phyloP scores from a whole-genome alignment of 2,888 invertebrate species.

The Brenthis daphne region DNA sequence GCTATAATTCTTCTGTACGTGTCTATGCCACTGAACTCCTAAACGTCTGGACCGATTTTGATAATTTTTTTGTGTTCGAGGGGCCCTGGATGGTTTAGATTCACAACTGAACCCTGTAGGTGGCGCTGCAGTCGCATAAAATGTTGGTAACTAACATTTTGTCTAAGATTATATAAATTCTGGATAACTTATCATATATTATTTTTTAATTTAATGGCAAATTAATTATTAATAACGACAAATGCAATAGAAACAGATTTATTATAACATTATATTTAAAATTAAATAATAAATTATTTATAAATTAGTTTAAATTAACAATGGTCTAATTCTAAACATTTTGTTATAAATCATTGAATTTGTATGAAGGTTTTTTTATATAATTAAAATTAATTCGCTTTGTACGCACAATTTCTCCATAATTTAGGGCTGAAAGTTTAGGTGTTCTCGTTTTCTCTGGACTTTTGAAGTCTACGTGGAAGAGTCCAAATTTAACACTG shows the following conservation, averaged over 20 bases:
- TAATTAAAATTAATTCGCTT: constrained; percentile 65
- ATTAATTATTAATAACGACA: too few relatives aligned
- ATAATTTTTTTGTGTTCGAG: too few relatives aligned
- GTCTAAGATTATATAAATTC: background rate
- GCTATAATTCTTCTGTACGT: too few relatives aligned
- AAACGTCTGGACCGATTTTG: too few relatives aligned
- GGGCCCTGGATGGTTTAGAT: too few relatives aligned
- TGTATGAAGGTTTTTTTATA: constrained; percentile 46
- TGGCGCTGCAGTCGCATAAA: too few relatives aligned
- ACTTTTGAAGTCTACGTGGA: constrained; percentile 70
- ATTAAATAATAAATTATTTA: constrained; percentile 16
- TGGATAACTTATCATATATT: too few relatives aligned
- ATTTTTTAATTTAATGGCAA: too few relatives aligned
- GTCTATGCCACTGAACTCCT: too few relatives aligned
- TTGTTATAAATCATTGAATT: constrained; percentile 44
- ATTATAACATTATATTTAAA: constrained; percentile 5
- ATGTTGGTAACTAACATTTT: background rate
- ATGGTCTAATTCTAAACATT: background rate
- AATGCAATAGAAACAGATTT: background rate
- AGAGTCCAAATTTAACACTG: constrained; percentile 75
- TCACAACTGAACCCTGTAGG: too few relatives aligned
- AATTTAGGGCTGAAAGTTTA: constrained; percentile 71
- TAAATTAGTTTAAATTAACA: background rate
- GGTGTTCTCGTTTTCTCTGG: constrained; percentile 67
- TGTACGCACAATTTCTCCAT: constrained; percentile 65